phyloP scores from a whole-genome alignment of 92 coral and sea anemone species.

The Epizoanthus rinbou region DNA sequence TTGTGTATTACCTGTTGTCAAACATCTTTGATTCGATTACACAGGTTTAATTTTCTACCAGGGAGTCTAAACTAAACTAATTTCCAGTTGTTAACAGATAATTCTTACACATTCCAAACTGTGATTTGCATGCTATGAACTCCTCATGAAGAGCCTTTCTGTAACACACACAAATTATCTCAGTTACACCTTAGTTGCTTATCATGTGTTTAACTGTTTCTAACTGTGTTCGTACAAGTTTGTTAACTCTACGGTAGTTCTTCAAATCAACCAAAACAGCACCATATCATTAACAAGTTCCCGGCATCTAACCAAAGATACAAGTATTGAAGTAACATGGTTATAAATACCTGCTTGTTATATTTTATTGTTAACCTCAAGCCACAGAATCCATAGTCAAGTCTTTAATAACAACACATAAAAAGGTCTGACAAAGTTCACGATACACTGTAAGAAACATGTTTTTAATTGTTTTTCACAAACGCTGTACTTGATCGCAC shows the following conservation, averaged over 20 bases:
- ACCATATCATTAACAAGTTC: background rate
- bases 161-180: background rate
- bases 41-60: background rate
- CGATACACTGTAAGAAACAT: background rate
- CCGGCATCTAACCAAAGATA: background rate
- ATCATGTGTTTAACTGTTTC: background rate
- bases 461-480: background rate
- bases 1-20: background rate
- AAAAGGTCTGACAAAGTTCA: conserved; percentile 20
- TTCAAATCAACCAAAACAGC: background rate
- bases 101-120: background rate
- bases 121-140: background rate
- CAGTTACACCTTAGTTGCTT: background rate
- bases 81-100: background rate
- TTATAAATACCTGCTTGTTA: conserved; percentile 33
- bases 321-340: conserved; percentile 41
- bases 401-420: background rate
- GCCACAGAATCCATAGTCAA: too few species aligned
- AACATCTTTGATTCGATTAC: background rate
- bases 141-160: background rate
- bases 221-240: background rate
- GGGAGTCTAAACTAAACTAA: conserved; percentile 1
- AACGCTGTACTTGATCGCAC: conserved; percentile 23
- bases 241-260: background rate
- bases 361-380: too few species aligned